Evolutionary conservation across 2,113 vertebrate species (phyloP), one percentile per base, ranked within the genome.

Genomic region (Formicarius rufipectus): DNA sequence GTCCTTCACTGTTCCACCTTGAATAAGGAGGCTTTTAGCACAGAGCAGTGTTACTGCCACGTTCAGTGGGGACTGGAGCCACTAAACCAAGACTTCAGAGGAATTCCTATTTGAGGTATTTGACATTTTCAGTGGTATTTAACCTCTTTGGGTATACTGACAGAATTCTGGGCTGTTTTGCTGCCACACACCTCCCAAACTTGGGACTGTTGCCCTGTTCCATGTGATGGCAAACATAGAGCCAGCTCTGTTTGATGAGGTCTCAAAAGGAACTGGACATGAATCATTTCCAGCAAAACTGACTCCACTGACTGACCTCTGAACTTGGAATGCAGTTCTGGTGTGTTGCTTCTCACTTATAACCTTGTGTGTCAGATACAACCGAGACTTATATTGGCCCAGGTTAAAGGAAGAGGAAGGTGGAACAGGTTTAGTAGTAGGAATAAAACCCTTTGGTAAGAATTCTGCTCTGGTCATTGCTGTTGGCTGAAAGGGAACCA

Each of bases 51-150:
- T 19, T 18, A 8, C 27, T 93, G 89, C 91, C 87, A 96, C 72
- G 78, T 92, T 93, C 88, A 93, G 78, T 52, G 78, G 77, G 83
- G 87, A 88, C 88, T 82, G 89, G 68, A 96, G 90, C 87, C 93
- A 60, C 95, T 94, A 88, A 96, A 91, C 88, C 95, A 95, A 94
- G 93, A 88, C 94, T 72, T 93, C 39, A 87, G 96, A 83, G 95
- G 90, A 96, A 94, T 94, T 96, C 44, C 62, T 83, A 13, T 83
- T 90, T 91, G 83, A 66, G 53, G 68, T 88, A 76, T 93, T 94
- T 96, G 91, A 84, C 52, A 84, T 97, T 89, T 95, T 96, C 93
- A 97, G 96, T 96, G 80, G 58, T 90, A 44, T 96, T 97, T 96
- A 87, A 92, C 67, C 58, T 93, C 68, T 97, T 87, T 88, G 87